Conservation (phyloP, 2,113 vertebrate species). For the Illadopsis cleaveri region DNA sequence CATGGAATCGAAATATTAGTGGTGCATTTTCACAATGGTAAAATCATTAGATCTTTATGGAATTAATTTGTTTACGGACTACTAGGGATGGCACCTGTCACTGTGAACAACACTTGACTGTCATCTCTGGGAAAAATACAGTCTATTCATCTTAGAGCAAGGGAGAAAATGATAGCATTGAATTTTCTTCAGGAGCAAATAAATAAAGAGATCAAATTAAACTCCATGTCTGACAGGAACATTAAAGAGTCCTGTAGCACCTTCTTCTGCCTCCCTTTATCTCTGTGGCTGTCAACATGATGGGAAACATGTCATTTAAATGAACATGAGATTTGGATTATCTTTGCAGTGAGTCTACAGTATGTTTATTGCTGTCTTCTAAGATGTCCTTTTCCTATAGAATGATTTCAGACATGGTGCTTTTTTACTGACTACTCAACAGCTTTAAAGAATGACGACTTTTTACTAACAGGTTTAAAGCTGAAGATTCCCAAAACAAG, state of each 20-base stretch:
- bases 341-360: background rate
- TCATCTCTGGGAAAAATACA: background rate
- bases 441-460: background rate
- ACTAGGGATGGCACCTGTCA: background rate
- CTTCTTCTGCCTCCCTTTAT: background rate
- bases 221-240: background rate
- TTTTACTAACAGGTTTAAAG: background rate
- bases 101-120: background rate
- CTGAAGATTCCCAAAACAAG: background rate
- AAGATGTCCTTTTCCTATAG: background rate
- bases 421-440: background rate
- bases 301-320: background rate
- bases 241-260: background rate
- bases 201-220: conserved; percentile 9
- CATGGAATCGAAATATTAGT: background rate
- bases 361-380: background rate
- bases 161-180: background rate
- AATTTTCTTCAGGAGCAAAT: conserved; percentile 14
- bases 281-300: background rate
- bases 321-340: background rate
- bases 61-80: background rate
- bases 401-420: background rate
- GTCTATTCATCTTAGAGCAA: background rate
- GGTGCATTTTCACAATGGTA: background rate
- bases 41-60: background rate